phyloP scores from a whole-genome alignment of 2,888 invertebrate genomes.

The Morpho helenor region DNA sequence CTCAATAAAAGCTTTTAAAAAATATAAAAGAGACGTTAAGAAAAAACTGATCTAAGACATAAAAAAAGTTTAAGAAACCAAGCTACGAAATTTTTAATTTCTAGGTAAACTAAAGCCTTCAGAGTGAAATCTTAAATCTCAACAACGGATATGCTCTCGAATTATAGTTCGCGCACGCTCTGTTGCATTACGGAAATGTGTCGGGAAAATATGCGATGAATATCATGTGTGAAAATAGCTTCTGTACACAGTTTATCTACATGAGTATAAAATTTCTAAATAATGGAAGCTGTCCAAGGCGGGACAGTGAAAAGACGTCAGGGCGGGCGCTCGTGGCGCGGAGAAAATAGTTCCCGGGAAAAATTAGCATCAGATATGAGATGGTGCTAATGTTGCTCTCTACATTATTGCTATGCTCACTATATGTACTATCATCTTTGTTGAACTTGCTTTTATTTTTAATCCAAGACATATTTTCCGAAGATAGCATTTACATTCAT shows the following conservation, averaged over 20 bases:
- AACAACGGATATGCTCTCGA: neutral
- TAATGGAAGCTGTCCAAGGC: conserved; percentile 58
- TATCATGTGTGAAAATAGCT: conserved; percentile 26
- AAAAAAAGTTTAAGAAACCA: too few species aligned
- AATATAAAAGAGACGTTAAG: too few species aligned
- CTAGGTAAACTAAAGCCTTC: conserved; percentile 4
- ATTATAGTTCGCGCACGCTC: conserved; percentile 1
- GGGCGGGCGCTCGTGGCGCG: conserved; percentile 42
- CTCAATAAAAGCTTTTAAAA: neutral
- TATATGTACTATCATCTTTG: neutral
- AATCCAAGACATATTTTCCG: too few species aligned
- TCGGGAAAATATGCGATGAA: conserved; percentile 20
- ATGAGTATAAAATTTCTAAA: conserved; percentile 52
- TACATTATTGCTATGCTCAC: conserved; percentile 40
- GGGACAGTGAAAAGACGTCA: conserved; percentile 59
- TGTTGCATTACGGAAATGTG: conserved; percentile 11
- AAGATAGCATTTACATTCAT: too few species aligned
- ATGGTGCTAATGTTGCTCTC: conserved; percentile 46
- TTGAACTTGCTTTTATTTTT: neutral
- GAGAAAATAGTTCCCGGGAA: conserved; percentile 41
- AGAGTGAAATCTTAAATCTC: conserved; percentile 1
- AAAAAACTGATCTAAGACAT: too few species aligned
- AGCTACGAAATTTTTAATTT: neutral
- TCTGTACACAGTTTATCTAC: conserved; percentile 40
- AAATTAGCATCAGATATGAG: conserved; percentile 59